These are phyloP conservation scores for Myrmecophaga tridactyla DNA, from an alignment of 2,113 vertebrate species.

Conservation along the genomic window DNA sequence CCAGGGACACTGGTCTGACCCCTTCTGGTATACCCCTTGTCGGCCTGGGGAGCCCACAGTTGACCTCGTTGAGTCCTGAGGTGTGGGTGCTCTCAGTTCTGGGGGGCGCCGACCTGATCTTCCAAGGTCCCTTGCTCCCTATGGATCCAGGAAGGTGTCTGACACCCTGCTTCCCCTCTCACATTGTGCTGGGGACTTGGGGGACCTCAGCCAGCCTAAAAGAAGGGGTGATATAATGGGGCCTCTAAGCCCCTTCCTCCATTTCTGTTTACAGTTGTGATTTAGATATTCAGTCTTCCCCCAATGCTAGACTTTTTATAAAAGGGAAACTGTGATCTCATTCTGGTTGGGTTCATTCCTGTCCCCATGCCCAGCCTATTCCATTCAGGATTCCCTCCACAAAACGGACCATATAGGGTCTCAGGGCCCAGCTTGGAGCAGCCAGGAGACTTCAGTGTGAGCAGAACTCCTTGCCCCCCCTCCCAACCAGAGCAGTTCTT, in stretches of 20 bases:
- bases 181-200: slow-evolving; percentile 50
- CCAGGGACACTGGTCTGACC: slow-evolving; percentile 90
- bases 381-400: slow-evolving; percentile 37
- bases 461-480: slow-evolving; percentile 19
- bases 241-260: slow-evolving; percentile 60
- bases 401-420: slow-evolving; percentile 43
- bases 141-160: slow-evolving; percentile 23
- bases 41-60: slow-evolving; percentile 46
- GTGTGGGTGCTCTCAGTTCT: slow-evolving; percentile 36
- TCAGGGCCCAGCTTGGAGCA: not conserved
- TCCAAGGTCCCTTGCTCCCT: slow-evolving; percentile 11
- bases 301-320: slow-evolving; percentile 64
- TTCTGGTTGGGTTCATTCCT: slow-evolving; percentile 71
- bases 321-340: slow-evolving; percentile 73
- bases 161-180: slow-evolving; percentile 31
- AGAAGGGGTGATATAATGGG: slow-evolving; percentile 18
- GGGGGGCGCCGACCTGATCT: slow-evolving; percentile 18
- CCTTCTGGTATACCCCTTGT: slow-evolving; percentile 36
- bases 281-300: slow-evolving; percentile 65
- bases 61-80: slow-evolving; percentile 51
- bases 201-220: slow-evolving; percentile 9
- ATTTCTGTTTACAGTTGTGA: slow-evolving; percentile 78
- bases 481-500: not conserved
- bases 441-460: slow-evolving; percentile 28
- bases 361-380: slow-evolving; percentile 47